Percentiles rank a stretch among this genome's conserved stretches.
phyloP scores from a whole-genome alignment of 2,888 invertebrate genomes.

The Callimorpha dominula region DNA sequence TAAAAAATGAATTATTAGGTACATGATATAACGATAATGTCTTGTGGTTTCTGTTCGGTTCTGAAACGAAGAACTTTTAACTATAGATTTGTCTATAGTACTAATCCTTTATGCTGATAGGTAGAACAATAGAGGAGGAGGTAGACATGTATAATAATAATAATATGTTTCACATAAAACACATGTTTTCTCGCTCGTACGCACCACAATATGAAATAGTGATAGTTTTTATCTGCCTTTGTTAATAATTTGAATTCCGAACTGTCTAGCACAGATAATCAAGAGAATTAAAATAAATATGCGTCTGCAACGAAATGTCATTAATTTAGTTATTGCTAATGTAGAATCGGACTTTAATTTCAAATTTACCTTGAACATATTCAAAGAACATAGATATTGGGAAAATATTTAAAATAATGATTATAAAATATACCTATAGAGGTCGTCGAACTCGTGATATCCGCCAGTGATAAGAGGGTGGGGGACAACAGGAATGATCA shows the following conservation, averaged over 20 bases:
- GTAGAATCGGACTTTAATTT: neutral
- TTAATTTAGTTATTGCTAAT: neutral
- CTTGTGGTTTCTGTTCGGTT: too few species aligned
- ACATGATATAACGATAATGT: too few species aligned
- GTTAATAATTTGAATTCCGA: neutral
- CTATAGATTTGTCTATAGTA: neutral
- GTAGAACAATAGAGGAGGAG: neutral
- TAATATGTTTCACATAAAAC: neutral
- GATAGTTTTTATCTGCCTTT: neutral
- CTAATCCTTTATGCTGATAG: neutral
- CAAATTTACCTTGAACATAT: constrained; percentile 3
- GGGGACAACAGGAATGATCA: too few species aligned
- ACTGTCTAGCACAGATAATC: neutral
- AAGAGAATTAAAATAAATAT: neutral
- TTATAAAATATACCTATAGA: too few species aligned
- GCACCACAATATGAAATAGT: neutral
- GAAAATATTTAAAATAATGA: too few species aligned
- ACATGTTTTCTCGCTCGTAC: neutral
- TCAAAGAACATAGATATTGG: neutral
- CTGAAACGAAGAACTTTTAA: too few species aligned
- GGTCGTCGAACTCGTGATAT: too few species aligned
- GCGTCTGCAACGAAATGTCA: neutral
- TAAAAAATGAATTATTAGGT: neutral
- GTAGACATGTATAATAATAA: neutral
- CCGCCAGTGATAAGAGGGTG: too few species aligned